These are phyloP conservation scores for Scomberomorus guttatus DNA, from an alignment of 2,797 vertebrate genomes.

Conservation along the genomic window DNA sequence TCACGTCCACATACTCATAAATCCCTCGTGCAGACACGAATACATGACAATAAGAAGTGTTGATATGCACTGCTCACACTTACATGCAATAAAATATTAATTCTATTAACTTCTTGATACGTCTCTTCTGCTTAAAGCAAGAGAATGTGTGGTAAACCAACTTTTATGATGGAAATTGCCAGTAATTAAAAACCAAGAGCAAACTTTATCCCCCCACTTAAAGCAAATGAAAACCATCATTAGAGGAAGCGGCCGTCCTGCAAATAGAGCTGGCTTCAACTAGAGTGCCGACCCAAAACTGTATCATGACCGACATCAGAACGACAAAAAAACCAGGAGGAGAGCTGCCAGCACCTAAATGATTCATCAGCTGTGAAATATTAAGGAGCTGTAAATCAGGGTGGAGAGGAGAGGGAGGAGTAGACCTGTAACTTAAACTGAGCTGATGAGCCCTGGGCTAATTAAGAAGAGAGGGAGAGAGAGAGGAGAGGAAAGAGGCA, in stretches of 20 bases:
- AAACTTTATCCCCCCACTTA: not conserved
- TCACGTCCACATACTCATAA: not conserved
- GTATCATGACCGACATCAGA: slow-evolving; percentile 6
- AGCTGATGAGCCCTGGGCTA: slow-evolving; percentile 51
- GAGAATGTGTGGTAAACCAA: not conserved
- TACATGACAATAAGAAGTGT: not conserved
- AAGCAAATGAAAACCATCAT: slow-evolving; percentile 21
- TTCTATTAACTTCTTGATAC: not conserved
- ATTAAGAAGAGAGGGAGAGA: slow-evolving; percentile 44
- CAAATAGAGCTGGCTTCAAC: slow-evolving; percentile 14
- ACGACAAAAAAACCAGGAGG: slow-evolving; percentile 26
- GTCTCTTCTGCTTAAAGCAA: not conserved
- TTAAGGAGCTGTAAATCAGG: slow-evolving; percentile 70
- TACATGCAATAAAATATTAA: not conserved
- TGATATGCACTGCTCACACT: not conserved
- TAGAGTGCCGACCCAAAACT: not conserved
- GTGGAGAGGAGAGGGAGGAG: slow-evolving; percentile 42
- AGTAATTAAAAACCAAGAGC: slow-evolving; percentile 19
- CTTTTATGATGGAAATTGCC: not conserved
- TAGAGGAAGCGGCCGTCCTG: not conserved
- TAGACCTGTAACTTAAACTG: slow-evolving; percentile 68
- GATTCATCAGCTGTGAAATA: slow-evolving; percentile 72
- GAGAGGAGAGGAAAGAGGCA: not conserved
- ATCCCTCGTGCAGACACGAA: not conserved
- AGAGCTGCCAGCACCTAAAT: slow-evolving; percentile 50